Conservation (phyloP, 2,888 invertebrate species). For the Cabera pusaria region DNA sequence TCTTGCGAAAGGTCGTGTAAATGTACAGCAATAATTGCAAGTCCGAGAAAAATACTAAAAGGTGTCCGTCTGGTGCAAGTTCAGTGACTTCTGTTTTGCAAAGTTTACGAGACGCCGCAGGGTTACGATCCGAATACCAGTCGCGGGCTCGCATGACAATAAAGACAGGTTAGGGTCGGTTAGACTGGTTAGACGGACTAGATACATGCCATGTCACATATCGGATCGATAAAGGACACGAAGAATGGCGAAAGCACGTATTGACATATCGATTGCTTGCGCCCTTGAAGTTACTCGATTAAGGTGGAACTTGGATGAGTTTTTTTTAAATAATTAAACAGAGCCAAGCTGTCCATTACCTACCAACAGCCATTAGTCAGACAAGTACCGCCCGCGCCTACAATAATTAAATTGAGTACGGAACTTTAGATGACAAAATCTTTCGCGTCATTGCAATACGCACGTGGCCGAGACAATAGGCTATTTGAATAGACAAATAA, state of each 20-base stretch:
- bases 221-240: conserved; percentile 47
- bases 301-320: conserved; percentile 16
- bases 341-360: too few species aligned
- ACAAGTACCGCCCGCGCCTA: too few species aligned
- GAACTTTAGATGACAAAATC: too few species aligned
- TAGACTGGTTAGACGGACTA: too few species aligned
- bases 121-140: conserved; percentile 45
- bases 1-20: conserved; percentile 15
- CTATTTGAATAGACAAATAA: too few species aligned
- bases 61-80: conserved; percentile 32
- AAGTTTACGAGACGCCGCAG: conserved; percentile 30
- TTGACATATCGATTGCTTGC: conserved; percentile 24
- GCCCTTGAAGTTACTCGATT: conserved; percentile 23
- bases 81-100: conserved; percentile 24
- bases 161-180: too few species aligned
- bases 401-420: too few species aligned
- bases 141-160: conserved; percentile 42
- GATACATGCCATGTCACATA: conserved; percentile 32
- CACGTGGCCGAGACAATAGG: too few species aligned
- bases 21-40: conserved; percentile 8
- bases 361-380: too few species aligned
- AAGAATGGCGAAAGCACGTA: conserved; percentile 25
- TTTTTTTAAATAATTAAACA: too few species aligned
- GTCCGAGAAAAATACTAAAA: conserved; percentile 14
- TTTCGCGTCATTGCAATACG: too few species aligned